A percentile compares a stretch with the other conserved stretches of the same genome.
Conservation (phyloP, 2,113 vertebrate genomes). For the Xenus cinereus region DNA sequence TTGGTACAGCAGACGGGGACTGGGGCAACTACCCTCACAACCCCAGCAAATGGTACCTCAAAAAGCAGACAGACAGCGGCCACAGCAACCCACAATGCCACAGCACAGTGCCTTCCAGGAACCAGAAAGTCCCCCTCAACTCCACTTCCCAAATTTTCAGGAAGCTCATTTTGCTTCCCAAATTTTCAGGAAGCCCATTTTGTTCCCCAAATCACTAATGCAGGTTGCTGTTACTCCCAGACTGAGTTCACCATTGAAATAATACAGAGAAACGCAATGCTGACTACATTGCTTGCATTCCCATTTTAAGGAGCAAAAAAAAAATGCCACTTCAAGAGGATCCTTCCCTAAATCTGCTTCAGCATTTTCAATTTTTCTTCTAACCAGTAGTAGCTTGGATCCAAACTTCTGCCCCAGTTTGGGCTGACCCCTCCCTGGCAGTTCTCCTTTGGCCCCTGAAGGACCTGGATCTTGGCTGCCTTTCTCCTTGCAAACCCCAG, state of each 20-base stretch:
- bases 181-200: neutral
- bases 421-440: neutral
- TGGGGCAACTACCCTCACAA: neutral
- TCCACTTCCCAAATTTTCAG: neutral
- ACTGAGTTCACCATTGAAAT: neutral
- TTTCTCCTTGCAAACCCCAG: neutral
- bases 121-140: neutral
- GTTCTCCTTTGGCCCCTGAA: neutral
- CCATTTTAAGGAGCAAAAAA: neutral
- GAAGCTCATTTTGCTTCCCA: neutral
- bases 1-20: neutral
- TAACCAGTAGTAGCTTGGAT: neutral
- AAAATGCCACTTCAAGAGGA: neutral
- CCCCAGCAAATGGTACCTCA: neutral
- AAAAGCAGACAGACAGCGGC: neutral
- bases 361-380: neutral
- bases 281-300: neutral
- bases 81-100: accelerated
- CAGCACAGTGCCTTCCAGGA: neutral
- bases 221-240: neutral
- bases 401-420: neutral
- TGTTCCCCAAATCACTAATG: neutral
- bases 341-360: neutral
- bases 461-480: neutral
- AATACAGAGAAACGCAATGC: neutral